These are phyloP conservation scores for Aphaenogaster rudis DNA, from an alignment of 1,140 invertebrate species.

Conservation along the genomic window DNA sequence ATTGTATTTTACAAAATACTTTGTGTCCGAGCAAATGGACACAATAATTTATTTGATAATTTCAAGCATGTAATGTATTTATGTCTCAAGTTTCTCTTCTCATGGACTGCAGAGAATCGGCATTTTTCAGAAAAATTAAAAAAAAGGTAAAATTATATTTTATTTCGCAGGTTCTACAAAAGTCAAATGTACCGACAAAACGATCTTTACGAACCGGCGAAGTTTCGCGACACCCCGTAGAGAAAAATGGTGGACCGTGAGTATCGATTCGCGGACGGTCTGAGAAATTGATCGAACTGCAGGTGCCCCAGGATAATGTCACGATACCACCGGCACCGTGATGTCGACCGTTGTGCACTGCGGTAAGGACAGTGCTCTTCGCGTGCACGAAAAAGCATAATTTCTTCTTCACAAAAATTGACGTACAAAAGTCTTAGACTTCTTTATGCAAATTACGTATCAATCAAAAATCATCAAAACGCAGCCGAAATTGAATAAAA, in stretches of 20 bases:
- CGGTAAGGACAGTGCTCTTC: constrained; percentile 60
- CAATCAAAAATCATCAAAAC: background rate
- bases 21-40: background rate
- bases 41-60: background rate
- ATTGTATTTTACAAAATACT: background rate
- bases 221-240: constrained; percentile 56
- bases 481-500: background rate
- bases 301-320: constrained; percentile 77
- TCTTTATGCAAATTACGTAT: background rate
- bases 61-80: background rate
- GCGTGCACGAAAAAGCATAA: background rate
- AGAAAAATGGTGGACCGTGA: constrained; percentile 62
- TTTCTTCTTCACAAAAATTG: background rate
- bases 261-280: constrained; percentile 59
- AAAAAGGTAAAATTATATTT: background rate
- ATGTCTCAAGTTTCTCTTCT: background rate
- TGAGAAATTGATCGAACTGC: constrained; percentile 85
- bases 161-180: background rate
- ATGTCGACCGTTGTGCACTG: constrained; percentile 70
- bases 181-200: background rate
- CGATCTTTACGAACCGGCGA: background rate
- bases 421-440: background rate
- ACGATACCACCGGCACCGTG: constrained; percentile 62
- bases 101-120: no score
- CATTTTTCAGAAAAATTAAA: background rate